These are phyloP conservation scores for Sebastes aleutianus DNA, from an alignment of 2,797 vertebrate genomes.

Conservation along the genomic window DNA sequence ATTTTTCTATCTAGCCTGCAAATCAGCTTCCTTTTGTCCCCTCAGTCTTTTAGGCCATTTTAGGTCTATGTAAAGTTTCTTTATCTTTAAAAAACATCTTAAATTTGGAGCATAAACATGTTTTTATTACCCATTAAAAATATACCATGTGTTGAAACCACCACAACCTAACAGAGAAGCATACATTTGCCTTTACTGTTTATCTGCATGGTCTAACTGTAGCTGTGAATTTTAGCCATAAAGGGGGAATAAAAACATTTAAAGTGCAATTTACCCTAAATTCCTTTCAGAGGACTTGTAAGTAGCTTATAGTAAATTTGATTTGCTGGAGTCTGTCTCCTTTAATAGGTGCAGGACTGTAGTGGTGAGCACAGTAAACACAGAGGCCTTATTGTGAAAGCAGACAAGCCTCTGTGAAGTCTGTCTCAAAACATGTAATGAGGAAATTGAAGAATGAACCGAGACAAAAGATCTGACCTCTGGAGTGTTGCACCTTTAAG, in stretches of 20 bases:
- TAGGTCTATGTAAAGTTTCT: background rate
- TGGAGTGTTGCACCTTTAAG: background rate
- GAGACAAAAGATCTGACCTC: background rate
- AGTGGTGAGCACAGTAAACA: conserved; percentile 1
- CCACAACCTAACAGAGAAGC: background rate
- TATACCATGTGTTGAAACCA: background rate
- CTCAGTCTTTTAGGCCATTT: too few relatives aligned
- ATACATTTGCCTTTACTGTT: background rate
- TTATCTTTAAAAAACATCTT: background rate
- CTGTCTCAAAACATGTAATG: background rate
- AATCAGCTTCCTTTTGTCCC: too few relatives aligned
- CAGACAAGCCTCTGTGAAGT: background rate
- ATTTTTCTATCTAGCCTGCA: background rate
- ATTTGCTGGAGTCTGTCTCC: conserved; percentile 34
- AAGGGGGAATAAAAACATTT: background rate
- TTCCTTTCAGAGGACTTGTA: conserved; percentile 27
- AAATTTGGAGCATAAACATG: background rate
- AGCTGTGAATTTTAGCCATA: background rate
- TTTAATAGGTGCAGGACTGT: conserved; percentile 30
- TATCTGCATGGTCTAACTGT: background rate
- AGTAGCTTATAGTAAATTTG: conserved; percentile 57
- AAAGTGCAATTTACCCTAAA: conserved; percentile 9
- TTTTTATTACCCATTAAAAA: background rate
- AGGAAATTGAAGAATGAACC: background rate
- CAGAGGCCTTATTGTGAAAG: conserved; percentile 9